These are phyloP conservation scores for Xiphophorus maculatus DNA, from an alignment of 2,113 vertebrate species.

Conservation along the genomic window DNA sequence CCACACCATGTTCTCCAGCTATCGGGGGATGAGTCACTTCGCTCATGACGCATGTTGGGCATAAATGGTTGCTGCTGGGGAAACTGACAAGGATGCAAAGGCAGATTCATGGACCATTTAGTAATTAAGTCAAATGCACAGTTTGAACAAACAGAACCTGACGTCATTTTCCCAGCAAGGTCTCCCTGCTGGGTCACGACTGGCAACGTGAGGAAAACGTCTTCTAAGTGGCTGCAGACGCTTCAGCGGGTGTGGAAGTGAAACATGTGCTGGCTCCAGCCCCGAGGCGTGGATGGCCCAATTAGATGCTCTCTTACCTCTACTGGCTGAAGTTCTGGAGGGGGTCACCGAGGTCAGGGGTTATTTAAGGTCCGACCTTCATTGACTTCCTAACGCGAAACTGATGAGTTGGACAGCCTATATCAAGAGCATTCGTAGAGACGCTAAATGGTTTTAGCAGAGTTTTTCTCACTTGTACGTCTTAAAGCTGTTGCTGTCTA, in stretches of 20 bases:
- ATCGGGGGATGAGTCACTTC: constrained; percentile 60
- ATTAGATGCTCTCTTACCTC: constrained; percentile 78
- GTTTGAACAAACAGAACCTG: constrained; percentile 3
- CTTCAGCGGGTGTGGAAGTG: constrained; percentile 28
- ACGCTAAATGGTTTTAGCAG: background rate
- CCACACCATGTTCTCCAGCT: constrained; percentile 35
- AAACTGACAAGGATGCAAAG: constrained; percentile 31
- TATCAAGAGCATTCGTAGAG: constrained; percentile 18
- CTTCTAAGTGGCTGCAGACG: constrained; percentile 58
- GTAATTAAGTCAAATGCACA: constrained; percentile 12
- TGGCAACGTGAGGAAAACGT: constrained; percentile 32
- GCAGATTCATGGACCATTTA: constrained; percentile 28
- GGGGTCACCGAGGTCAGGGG: constrained; percentile 67
- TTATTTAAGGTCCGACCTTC: constrained; percentile 63
- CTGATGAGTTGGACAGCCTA: constrained; percentile 33
- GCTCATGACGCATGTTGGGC: constrained; percentile 54
- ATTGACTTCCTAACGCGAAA: background rate
- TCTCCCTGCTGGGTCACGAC: constrained; percentile 55
- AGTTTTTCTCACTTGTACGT: too few species aligned
- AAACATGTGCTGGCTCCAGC: constrained; percentile 68
- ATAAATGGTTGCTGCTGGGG: constrained; percentile 42
- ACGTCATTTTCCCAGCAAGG: constrained; percentile 24
- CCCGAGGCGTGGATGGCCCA: constrained; percentile 68
- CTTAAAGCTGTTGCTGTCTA: too few species aligned
- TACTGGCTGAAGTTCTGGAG: constrained; percentile 54